Conservation (phyloP, 2,888 invertebrate species). For the Apotomis turbidana region DNA sequence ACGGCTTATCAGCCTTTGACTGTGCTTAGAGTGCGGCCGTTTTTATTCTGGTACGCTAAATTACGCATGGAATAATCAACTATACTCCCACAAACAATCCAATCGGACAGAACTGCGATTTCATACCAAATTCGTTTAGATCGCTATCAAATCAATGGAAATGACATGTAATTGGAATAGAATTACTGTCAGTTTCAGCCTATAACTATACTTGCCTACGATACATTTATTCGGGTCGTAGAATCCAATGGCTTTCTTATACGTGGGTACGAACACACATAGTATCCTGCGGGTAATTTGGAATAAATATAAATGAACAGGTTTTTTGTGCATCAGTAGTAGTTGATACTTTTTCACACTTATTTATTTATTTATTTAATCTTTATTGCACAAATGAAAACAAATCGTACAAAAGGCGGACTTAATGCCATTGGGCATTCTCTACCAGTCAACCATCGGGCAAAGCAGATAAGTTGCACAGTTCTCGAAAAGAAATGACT, state of each 20-base stretch:
- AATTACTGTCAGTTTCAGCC: slow-evolving; percentile 16
- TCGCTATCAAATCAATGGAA: slow-evolving; percentile 27
- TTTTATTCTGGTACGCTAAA: background rate
- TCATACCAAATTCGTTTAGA: slow-evolving; percentile 22
- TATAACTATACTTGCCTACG: slow-evolving; percentile 5
- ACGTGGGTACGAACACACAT: background rate
- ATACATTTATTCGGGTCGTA: slow-evolving; percentile 11
- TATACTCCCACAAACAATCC: slow-evolving; percentile 2
- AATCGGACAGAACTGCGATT: slow-evolving; percentile 1
- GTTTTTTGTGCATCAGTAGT: slow-evolving; percentile 10
- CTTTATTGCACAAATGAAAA: no score
- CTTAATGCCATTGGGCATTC: no score
- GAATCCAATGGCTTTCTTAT: slow-evolving; percentile 18
- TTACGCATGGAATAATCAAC: slow-evolving; percentile 1
- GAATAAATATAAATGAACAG: slow-evolving; percentile 10
- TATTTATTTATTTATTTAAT: no score
- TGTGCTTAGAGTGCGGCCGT: no score
- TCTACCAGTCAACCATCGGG: no score
- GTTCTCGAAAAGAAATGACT: background rate
- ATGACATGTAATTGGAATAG: slow-evolving; percentile 28
- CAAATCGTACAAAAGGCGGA: no score
- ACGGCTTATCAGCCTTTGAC: no score
- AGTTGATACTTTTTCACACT: background rate
- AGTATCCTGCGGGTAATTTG: background rate
- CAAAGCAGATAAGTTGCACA: no score